phyloP scores from a whole-genome alignment of 2,797 vertebrate species.

The Tympanoctomys barrerae region DNA sequence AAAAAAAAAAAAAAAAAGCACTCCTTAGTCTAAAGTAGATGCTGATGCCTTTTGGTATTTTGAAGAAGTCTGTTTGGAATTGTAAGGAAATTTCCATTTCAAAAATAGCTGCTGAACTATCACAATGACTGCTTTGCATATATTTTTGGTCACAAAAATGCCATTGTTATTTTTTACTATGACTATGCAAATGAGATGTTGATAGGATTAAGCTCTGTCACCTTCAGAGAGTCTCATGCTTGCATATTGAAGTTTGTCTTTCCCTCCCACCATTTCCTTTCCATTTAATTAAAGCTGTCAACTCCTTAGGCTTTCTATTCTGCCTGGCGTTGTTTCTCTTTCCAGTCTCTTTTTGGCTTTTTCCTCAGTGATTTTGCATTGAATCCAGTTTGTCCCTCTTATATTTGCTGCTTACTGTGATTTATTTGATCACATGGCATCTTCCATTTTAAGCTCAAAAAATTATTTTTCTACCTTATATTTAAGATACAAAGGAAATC shows the following conservation, averaged over 20 bases:
- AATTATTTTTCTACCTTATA: neutral
- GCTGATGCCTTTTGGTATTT: constrained; percentile 81
- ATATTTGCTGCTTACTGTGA: constrained; percentile 4
- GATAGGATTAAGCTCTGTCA: constrained; percentile 84
- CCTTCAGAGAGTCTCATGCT: constrained; percentile 71
- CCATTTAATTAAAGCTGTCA: constrained; percentile 78
- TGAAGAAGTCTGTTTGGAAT: constrained; percentile 83
- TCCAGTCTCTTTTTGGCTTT: neutral
- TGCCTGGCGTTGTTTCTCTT: neutral
- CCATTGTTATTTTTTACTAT: constrained; percentile 84
- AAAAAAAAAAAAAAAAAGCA: too few relatives aligned
- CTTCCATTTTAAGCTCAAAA: constrained; percentile 32
- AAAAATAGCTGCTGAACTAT: constrained; percentile 83
- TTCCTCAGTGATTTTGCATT: neutral
- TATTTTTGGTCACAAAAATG: constrained; percentile 84
- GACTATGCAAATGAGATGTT: constrained; percentile 82
- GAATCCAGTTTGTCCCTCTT: neutral
- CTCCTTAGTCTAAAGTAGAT: constrained; percentile 62
- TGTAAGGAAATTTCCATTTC: constrained; percentile 85
- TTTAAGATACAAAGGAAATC: constrained; percentile 43
- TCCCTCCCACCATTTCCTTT: constrained; percentile 57
- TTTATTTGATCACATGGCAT: neutral
- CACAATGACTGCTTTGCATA: constrained; percentile 85
- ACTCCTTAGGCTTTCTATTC: constrained; percentile 57
- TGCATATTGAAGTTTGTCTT: constrained; percentile 67